phyloP scores from a whole-genome alignment of 2,113 vertebrate species.

The Falcunculus frontatus region DNA sequence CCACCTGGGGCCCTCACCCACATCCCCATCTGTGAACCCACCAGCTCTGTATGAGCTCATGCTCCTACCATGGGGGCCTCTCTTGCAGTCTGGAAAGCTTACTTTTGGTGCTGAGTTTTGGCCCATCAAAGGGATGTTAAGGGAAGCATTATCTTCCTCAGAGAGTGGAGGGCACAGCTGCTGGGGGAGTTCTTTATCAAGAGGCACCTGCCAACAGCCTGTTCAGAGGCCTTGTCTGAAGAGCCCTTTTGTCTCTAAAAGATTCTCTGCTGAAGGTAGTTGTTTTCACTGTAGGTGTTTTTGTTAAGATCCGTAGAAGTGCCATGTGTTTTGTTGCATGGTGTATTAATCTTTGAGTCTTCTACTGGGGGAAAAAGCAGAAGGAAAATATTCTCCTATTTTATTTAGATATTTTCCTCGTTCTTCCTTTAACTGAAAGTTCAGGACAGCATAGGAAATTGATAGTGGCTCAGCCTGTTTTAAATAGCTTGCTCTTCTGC shows the following conservation, averaged over 20 bases:
- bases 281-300: background rate
- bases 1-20: background rate
- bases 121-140: background rate
- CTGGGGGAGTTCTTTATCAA: background rate
- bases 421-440: background rate
- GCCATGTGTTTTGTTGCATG: background rate
- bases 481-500: background rate
- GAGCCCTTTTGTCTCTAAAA: background rate
- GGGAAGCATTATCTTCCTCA: background rate
- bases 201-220: background rate
- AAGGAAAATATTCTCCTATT: background rate
- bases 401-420: background rate
- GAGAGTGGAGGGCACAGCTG: background rate
- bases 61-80: fast-evolving
- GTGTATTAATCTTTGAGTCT: background rate
- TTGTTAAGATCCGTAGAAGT: background rate
- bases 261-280: background rate
- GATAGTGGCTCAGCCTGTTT: background rate
- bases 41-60: background rate
- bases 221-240: background rate
- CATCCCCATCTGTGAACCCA: background rate
- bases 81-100: background rate
- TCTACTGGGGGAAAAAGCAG: background rate
- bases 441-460: background rate
- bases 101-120: background rate